Percentiles rank a stretch among this genome's conserved stretches.
Conservation (phyloP, 1,140 invertebrate genomes). For the Euwallacea fornicatus region DNA sequence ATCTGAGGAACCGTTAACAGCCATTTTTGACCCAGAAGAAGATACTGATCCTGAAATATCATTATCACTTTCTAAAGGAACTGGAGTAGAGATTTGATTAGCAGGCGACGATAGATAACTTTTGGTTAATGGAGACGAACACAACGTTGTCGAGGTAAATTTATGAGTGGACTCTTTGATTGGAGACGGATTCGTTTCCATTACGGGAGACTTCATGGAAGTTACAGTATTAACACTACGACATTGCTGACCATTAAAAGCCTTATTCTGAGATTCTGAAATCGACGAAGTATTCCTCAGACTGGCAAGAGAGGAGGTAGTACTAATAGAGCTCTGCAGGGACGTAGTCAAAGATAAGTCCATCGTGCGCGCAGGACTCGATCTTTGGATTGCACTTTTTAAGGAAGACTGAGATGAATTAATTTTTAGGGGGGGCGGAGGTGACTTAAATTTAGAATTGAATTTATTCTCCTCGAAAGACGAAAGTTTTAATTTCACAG, state of each 20-base stretch:
- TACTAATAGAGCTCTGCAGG: slow-evolving; percentile 4
- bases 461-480: slow-evolving; percentile 9
- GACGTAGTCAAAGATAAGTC: slow-evolving; percentile 41
- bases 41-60: not conserved
- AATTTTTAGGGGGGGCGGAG: slow-evolving; percentile 45
- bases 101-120: slow-evolving; percentile 44
- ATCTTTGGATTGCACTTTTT: slow-evolving; percentile 11
- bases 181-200: too few relatives aligned
- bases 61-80: slow-evolving; percentile 41
- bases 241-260: too few relatives aligned
- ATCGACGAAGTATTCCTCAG: not conserved
- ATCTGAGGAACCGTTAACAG: slow-evolving; percentile 52
- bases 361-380: slow-evolving; percentile 44
- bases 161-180: slow-evolving; percentile 8
- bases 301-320: slow-evolving; percentile 23
- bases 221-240: not conserved
- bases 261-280: too few relatives aligned
- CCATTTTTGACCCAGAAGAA: slow-evolving; percentile 52
- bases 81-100: not conserved
- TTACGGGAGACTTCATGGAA: slow-evolving; percentile 7
- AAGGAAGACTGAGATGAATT: slow-evolving; percentile 46
- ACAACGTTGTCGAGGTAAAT: slow-evolving; percentile 20
- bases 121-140: slow-evolving; percentile 34
- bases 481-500: not conserved
- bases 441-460: slow-evolving; percentile 38